A percentile compares a stretch with the other conserved stretches of the same genome.
These are phyloP conservation scores for Callochromis pleurospilus DNA, from an alignment of 2,113 vertebrate genomes.

Conservation along the genomic window DNA sequence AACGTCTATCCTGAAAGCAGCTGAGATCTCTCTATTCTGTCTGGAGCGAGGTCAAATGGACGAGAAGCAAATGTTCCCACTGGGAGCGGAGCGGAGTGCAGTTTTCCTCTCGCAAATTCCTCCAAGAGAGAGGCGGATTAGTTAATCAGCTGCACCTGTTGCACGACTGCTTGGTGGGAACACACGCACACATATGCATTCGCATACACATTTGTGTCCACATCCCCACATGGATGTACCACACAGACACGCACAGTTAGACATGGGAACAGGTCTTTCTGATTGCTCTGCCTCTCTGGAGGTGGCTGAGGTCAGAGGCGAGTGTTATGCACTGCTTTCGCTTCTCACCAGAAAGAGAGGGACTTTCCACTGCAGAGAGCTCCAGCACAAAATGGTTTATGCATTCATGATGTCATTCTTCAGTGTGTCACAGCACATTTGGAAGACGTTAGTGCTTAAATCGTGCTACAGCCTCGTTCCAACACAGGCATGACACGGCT, in stretches of 20 bases:
- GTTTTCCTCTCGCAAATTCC: constrained; percentile 50
- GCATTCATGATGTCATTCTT: constrained; percentile 59
- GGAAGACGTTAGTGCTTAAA: constrained; percentile 54
- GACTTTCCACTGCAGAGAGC: constrained; percentile 52
- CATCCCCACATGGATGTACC: not conserved
- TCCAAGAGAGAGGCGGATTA: constrained; percentile 35
- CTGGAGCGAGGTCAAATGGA: constrained; percentile 43
- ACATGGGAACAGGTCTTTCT: constrained; percentile 43
- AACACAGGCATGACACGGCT: constrained; percentile 15
- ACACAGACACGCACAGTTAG: not conserved
- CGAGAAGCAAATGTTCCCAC: constrained; percentile 47
- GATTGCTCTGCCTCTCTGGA: constrained; percentile 40
- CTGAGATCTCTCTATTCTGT: constrained; percentile 43
- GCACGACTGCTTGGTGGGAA: constrained; percentile 36
- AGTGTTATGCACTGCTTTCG: constrained; percentile 4
- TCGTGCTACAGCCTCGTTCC: not conserved
- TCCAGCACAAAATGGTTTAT: constrained; percentile 41
- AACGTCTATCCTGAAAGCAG: constrained; percentile 25
- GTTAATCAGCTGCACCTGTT: constrained; percentile 68
- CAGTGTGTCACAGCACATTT: constrained; percentile 54
- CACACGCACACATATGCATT: not conserved
- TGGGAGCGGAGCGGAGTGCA: constrained; percentile 27
- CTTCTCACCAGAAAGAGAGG: constrained; percentile 41
- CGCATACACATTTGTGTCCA: not conserved
- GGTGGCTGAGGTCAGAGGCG: constrained; percentile 22